Percentiles rank a stretch among this genome's conserved stretches.
Evolutionary conservation across 2,113 vertebrate species (phyloP).

Genomic region (Silurus asotus): DNA sequence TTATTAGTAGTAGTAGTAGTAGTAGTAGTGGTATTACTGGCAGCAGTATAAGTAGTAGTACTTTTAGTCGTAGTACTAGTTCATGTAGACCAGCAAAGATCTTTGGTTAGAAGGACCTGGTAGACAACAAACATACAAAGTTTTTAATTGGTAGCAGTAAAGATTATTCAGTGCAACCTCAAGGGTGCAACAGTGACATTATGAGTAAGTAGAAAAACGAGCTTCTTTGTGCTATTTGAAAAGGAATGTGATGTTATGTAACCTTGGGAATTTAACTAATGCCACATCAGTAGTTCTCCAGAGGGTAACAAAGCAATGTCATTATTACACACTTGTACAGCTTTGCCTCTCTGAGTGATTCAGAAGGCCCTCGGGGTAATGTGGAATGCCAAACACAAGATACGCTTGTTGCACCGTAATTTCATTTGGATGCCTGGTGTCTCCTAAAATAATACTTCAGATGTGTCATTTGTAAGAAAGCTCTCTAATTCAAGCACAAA

Average conservation of each 20-base stretch:
- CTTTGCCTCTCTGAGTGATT: slow-evolving; percentile 13
- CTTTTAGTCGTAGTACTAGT: background rate
- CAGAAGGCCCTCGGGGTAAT: background rate
- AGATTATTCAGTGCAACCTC: background rate
- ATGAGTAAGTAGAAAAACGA: slow-evolving; percentile 8
- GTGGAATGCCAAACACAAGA: slow-evolving; percentile 22
- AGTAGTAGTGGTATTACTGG: background rate
- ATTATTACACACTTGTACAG: slow-evolving; percentile 27
- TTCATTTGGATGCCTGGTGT: background rate
- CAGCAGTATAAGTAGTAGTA: background rate
- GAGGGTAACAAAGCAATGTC: background rate
- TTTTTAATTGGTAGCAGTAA: background rate
- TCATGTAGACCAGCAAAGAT: background rate
- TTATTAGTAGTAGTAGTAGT: background rate
- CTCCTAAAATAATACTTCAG: slow-evolving; percentile 11
- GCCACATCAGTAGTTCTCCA: slow-evolving; percentile 18
- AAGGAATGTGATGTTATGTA: background rate
- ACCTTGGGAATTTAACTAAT: slow-evolving; percentile 23
- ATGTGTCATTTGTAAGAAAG: background rate
- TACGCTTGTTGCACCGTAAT: slow-evolving; percentile 6
- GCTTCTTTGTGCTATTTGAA: background rate
- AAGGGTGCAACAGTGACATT: background rate
- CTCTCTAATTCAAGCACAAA: background rate
- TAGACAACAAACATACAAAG: background rate
- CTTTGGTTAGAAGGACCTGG: background rate